These are phyloP conservation scores for Apolygus lucorum DNA, from an alignment of 1,140 invertebrate species.

Conservation along the genomic window DNA sequence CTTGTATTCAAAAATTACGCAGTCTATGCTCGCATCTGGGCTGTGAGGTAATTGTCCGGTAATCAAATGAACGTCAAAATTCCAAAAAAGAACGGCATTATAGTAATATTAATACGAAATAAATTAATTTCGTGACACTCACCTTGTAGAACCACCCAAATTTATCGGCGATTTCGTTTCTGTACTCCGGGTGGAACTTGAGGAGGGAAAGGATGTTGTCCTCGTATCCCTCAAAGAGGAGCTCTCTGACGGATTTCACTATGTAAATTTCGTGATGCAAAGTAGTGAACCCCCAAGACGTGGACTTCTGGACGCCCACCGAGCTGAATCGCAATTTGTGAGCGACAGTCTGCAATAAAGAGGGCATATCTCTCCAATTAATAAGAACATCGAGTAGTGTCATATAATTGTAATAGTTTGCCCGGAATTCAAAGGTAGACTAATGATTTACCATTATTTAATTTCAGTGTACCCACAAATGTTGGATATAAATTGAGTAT, in stretches of 20 bases:
- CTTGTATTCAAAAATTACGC: no score
- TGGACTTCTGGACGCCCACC: conserved; percentile 35
- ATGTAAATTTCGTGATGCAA: conserved; percentile 48
- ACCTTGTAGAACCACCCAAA: conserved; percentile 78
- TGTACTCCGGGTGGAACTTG: conserved; percentile 48
- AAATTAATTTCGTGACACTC: not conserved
- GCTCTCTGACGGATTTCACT: conserved; percentile 54
- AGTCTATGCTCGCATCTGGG: no score
- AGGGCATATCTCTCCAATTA: not conserved
- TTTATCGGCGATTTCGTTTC: conserved; percentile 60
- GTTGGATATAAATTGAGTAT: no score
- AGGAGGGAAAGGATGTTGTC: conserved; percentile 59
- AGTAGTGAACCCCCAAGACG: conserved; percentile 47
- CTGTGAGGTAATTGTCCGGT: no score
- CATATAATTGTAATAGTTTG: no score
- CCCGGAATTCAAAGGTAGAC: no score
- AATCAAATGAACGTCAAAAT: no score
- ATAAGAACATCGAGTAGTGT: no score
- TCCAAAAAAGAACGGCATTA: not conserved
- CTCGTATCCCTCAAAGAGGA: conserved; percentile 69
- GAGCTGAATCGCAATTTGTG: conserved; percentile 14
- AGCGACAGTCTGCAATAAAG: conserved; percentile 20
- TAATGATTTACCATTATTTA: no score
- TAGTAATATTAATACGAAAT: not conserved
- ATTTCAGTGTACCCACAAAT: no score